Evolutionary conservation across 64 coral and sea anemone genomes (phyloP), one percentile per base, ranked within the genome.

Genomic region (Pachyseris speciosa): DNA sequence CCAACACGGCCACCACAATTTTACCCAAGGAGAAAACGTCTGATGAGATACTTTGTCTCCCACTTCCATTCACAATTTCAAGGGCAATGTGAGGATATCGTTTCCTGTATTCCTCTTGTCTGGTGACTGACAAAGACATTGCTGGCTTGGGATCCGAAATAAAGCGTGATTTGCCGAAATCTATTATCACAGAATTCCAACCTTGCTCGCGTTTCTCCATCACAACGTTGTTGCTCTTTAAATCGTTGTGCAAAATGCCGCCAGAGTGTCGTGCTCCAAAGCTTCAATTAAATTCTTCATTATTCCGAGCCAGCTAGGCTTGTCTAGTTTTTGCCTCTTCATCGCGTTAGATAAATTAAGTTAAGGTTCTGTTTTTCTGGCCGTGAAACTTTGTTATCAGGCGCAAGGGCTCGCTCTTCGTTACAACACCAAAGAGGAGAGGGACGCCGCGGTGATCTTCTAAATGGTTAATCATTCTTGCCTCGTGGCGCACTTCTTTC

Each of bases 361-460:
- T 32, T 9, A 67, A 32, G 64, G 6, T 67, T 30, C 22, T 44
- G 15, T 67, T 6, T 32, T 32, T 67, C 28, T 32, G 2, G 19
- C 67, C 67, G 2, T 69, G 67, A 73, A 73, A 73, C 19, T 73
- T 43, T 26, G 70, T 73, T 20, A 73, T 26, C 0, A 73, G 70
- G 0, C 19, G 20, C 1, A 45, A 26, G 19, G 19, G 70, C 40
- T 73, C 70, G 1, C 70, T 45, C 70, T 44, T 73, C 0, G 40
- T 73, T 26, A 73, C 40, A 27, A 45, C 39, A 26, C 70, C 70
- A 44, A 73, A 74, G 22, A 45, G 24, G 2, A 45, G 38, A 45
- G 40, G 70, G 22, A 74, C 6, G 19, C 38, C 70, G 20, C 70
- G n/a, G 22, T 74, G 70, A 74, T 24, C 70, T 45, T 45, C 70